Conservation (phyloP, 2,113 vertebrate species). For the Mionectes macconnelli region DNA sequence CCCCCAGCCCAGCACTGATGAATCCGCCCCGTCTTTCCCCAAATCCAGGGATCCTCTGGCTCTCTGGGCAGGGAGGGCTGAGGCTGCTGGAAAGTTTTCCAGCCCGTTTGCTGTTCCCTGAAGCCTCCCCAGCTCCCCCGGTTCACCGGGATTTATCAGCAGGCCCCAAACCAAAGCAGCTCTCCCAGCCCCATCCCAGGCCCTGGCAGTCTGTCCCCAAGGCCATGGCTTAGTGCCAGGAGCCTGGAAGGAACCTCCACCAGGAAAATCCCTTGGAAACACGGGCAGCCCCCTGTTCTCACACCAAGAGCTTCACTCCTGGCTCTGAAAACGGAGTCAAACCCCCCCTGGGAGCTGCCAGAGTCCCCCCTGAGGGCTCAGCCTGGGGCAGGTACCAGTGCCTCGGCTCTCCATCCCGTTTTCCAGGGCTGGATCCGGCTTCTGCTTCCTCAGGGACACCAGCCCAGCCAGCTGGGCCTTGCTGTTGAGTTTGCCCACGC, state of each 20-base stretch:
- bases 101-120: background rate
- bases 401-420: background rate
- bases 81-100: background rate
- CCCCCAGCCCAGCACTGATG: background rate
- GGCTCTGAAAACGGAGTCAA: background rate
- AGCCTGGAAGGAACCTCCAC: background rate
- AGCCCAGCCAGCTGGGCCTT: conserved; percentile 75
- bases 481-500: conserved; percentile 75
- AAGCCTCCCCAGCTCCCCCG: background rate
- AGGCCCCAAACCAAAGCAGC: background rate
- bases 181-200: accelerated
- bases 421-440: background rate
- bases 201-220: background rate
- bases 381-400: background rate
- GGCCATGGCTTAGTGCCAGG: background rate
- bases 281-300: background rate
- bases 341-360: background rate
- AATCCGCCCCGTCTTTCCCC: background rate
- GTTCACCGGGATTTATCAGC: background rate
- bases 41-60: background rate
- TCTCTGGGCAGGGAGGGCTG: background rate
- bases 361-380: background rate
- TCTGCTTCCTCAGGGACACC: conserved; percentile 75
- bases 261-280: background rate
- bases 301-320: background rate